phyloP scores from a whole-genome alignment of 2,797 vertebrate genomes.

The Myripristis murdjan region DNA sequence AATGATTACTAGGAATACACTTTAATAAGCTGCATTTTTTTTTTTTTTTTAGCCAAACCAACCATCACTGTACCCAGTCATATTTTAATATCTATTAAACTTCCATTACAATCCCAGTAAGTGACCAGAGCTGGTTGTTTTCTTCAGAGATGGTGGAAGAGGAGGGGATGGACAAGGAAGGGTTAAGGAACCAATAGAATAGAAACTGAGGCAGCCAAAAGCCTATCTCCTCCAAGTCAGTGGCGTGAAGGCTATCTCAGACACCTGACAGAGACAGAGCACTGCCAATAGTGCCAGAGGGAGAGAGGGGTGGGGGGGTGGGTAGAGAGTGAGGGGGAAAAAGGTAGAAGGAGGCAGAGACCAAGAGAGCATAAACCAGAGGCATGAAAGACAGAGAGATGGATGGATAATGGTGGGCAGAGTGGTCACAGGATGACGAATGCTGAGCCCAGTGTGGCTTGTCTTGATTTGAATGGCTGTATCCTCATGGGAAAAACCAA shows the following conservation, averaged over 20 bases:
- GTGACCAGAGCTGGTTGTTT: slow-evolving; percentile 13
- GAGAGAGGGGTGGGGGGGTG: slow-evolving; percentile 63
- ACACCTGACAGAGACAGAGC: slow-evolving; percentile 78
- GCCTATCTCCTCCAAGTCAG: slow-evolving; percentile 71
- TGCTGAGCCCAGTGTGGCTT: slow-evolving; percentile 16
- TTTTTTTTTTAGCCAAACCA: neutral
- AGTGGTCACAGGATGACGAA: slow-evolving; percentile 47
- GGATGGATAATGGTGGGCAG: slow-evolving; percentile 45
- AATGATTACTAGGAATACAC: neutral
- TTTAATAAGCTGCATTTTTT: slow-evolving; percentile 25
- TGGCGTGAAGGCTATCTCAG: slow-evolving; percentile 76
- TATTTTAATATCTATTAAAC: slow-evolving; percentile 9
- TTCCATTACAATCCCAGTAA: slow-evolving; percentile 32
- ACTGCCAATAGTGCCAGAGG: slow-evolving; percentile 75
- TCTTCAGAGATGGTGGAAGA: slow-evolving; percentile 17
- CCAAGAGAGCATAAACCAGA: slow-evolving; percentile 38
- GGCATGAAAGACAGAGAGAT: slow-evolving; percentile 39
- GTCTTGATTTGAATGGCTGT: slow-evolving; percentile 53
- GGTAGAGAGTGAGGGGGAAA: slow-evolving; percentile 56
- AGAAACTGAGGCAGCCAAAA: slow-evolving; percentile 62
- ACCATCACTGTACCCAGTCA: neutral
- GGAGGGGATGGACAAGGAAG: slow-evolving; percentile 47
- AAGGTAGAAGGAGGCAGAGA: slow-evolving; percentile 42
- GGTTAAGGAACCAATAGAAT: slow-evolving; percentile 61
- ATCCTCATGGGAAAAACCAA: slow-evolving; percentile 37